Conservation (phyloP, 2,888 invertebrate genomes). For the Incurvaria masculella region DNA sequence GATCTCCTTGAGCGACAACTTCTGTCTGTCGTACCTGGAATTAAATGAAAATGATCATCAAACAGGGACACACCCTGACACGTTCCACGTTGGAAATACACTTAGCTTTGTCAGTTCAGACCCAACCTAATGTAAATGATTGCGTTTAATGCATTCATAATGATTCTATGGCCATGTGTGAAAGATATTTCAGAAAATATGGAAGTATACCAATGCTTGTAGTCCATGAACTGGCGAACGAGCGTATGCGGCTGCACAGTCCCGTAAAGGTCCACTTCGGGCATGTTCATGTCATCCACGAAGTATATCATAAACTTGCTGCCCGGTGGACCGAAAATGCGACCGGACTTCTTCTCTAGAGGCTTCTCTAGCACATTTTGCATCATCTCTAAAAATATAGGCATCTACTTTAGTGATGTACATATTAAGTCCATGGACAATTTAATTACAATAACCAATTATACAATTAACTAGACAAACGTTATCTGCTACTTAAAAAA, state of each 20-base stretch:
- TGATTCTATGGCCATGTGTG: no score
- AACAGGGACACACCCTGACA: no score
- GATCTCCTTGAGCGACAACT: constrained; percentile 84
- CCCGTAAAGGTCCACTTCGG: constrained; percentile 90
- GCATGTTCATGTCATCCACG: constrained; percentile 97
- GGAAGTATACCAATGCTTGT: constrained; percentile 75
- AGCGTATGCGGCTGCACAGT: constrained; percentile 95
- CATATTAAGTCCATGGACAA: no score
- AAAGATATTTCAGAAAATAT: background rate
- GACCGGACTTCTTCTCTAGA: constrained; percentile 91
- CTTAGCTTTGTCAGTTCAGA: no score
- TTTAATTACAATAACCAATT: no score
- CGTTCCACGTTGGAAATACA: no score
- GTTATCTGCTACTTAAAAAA: no score
- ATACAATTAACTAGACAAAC: no score
- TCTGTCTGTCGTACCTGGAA: constrained; percentile 86
- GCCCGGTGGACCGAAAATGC: constrained; percentile 92
- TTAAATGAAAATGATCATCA: no score
- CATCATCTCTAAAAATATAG: constrained; percentile 87
- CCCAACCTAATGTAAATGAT: no score
- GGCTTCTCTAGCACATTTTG: constrained; percentile 87
- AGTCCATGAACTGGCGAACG: constrained; percentile 90
- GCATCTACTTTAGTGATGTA: no score
- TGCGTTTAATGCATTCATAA: no score
- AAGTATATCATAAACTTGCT: constrained; percentile 90